Conservation (phyloP, 2,888 invertebrate genomes). For the Eudasyphora cyanicolor region DNA sequence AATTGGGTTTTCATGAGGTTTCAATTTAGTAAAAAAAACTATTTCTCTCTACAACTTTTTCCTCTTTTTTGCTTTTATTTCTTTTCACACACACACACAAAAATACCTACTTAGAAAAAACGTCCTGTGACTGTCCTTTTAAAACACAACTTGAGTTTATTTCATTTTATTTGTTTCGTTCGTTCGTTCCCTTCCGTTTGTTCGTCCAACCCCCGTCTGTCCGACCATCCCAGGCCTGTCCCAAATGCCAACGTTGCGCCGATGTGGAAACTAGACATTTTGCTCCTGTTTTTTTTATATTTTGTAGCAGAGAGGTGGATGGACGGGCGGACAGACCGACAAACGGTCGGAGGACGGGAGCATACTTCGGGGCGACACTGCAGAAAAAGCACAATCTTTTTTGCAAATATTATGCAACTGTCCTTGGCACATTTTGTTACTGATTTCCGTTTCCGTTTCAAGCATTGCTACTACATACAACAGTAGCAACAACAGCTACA, state of each 20-base stretch:
- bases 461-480: slow-evolving; percentile 22
- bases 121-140: slow-evolving; percentile 44
- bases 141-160: slow-evolving; percentile 47
- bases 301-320: not conserved
- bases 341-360: not conserved
- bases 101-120: not conserved
- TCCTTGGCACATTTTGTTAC: slow-evolving; percentile 75
- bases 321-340: not conserved
- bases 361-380: not conserved
- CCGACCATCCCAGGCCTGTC: not conserved
- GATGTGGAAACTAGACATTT: slow-evolving; percentile 41
- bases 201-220: not conserved
- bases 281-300: slow-evolving; percentile 13
- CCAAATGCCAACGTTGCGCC: not conserved
- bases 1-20: slow-evolving; percentile 38
- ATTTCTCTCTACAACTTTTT: not conserved
- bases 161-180: slow-evolving; percentile 43
- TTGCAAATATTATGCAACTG: slow-evolving; percentile 72
- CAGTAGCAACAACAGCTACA: not conserved
- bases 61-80: slow-evolving; percentile 14
- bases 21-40: slow-evolving; percentile 19
- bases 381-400: slow-evolving; percentile 37
- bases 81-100: slow-evolving; percentile 4
- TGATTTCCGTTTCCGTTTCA: slow-evolving; percentile 74
- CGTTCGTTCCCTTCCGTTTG: not conserved